phyloP scores from a whole-genome alignment of 2,888 invertebrate genomes.

The Cyclophora punctaria region DNA sequence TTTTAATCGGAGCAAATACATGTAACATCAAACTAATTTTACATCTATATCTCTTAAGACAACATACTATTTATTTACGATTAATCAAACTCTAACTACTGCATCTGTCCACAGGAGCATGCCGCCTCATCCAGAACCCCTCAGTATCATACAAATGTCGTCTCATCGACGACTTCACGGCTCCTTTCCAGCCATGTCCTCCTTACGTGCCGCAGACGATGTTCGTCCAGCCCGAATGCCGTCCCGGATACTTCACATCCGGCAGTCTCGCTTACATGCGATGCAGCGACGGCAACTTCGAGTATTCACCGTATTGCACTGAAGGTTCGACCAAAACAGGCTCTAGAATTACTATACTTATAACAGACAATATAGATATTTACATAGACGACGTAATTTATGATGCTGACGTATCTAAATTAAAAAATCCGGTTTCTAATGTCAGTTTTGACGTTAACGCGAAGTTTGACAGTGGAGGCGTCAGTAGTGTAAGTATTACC shows the following conservation, averaged over 20 bases:
- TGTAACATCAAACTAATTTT: too few relatives aligned
- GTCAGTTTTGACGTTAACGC: too few relatives aligned
- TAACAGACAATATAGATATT: conserved; percentile 37
- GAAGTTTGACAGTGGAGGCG: too few relatives aligned
- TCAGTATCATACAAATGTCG: neutral
- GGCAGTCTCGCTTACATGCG: conserved; percentile 28
- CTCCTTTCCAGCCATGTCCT: too few relatives aligned
- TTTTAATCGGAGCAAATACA: too few relatives aligned
- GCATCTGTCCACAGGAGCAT: neutral
- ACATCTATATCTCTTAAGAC: too few relatives aligned
- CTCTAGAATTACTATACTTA: conserved; percentile 39
- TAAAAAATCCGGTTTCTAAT: too few relatives aligned
- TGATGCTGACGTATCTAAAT: too few relatives aligned
- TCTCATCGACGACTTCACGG: too few relatives aligned
- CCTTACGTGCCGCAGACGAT: neutral
- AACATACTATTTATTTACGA: too few relatives aligned
- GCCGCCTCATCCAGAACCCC: neutral
- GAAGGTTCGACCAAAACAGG: conserved; percentile 46
- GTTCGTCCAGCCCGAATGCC: conserved; percentile 33
- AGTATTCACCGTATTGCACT: conserved; percentile 32
- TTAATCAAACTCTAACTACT: neutral
- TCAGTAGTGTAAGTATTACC: too few relatives aligned
- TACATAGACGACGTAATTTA: too few relatives aligned
- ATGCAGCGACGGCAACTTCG: conserved; percentile 42
- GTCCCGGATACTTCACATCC: conserved; percentile 42